Evolutionary conservation across 1,140 invertebrate genomes (phyloP).

Genomic region (Heliconius eleuchia): DNA sequence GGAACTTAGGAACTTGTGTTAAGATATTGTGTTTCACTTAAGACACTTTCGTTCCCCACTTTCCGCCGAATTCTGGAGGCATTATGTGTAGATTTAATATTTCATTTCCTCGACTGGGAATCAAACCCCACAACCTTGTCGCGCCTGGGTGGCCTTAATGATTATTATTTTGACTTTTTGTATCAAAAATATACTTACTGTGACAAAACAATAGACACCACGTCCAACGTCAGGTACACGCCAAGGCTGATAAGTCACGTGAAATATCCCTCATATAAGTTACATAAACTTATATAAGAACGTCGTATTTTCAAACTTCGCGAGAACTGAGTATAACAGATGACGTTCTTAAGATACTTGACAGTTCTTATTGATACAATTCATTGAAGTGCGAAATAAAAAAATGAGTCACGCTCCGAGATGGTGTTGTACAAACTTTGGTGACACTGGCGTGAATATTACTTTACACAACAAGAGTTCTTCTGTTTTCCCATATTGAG

Average conservation of each 20-base stretch:
- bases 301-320: slow-evolving; percentile 30
- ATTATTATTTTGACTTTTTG: too few species aligned
- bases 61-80: too few species aligned
- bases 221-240: background rate
- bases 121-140: too few species aligned
- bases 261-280: slow-evolving; percentile 32
- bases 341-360: slow-evolving; percentile 36
- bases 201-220: background rate
- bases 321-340: slow-evolving; percentile 34
- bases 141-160: too few species aligned
- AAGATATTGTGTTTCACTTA: too few species aligned
- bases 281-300: slow-evolving; percentile 41
- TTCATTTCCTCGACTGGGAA: too few species aligned
- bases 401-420: background rate
- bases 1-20: too few species aligned
- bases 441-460: background rate
- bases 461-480: background rate
- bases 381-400: slow-evolving; percentile 28
- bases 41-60: too few species aligned
- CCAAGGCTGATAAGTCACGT: slow-evolving; percentile 28
- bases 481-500: background rate
- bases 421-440: background rate
- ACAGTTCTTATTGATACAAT: slow-evolving; percentile 33
- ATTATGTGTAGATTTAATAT: too few species aligned
- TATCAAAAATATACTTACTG: background rate